These are phyloP conservation scores for Amaurobius ferox DNA, from an alignment of 2,888 invertebrate genomes.

Conservation along the genomic window DNA sequence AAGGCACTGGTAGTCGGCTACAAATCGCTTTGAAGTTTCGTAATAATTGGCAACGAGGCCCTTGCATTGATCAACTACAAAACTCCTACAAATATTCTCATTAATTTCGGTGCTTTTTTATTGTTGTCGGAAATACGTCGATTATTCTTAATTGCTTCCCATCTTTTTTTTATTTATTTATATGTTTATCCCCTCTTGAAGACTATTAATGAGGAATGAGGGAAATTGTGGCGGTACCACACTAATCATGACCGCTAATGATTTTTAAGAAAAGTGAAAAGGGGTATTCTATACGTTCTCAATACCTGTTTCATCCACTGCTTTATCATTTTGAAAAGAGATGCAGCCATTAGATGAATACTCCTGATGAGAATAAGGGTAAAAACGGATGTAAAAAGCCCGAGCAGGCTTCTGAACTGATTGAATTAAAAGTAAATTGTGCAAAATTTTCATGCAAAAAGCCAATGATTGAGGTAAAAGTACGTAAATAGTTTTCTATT, in stretches of 20 bases:
- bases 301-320: no score
- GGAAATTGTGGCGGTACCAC: neutral
- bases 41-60: neutral
- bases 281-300: neutral
- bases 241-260: neutral
- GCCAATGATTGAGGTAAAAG: no score
- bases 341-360: no score
- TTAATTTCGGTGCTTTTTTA: neutral
- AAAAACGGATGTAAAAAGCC: no score
- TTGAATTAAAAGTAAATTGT: no score
- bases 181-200: neutral
- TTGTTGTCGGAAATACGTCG: slow-evolving; percentile 1
- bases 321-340: no score
- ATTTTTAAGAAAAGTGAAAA: neutral
- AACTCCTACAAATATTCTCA: slow-evolving; percentile 2
- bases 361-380: no score
- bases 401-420: no score
- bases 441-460: no score
- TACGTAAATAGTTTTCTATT: no score
- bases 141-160: slow-evolving; percentile 5
- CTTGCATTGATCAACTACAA: slow-evolving; percentile 8
- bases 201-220: slow-evolving; percentile 2
- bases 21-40: neutral
- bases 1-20: neutral
- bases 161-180: neutral